Evolutionary conservation across 2,888 invertebrate species (phyloP).

Genomic region (Chalcis sispes): DNA sequence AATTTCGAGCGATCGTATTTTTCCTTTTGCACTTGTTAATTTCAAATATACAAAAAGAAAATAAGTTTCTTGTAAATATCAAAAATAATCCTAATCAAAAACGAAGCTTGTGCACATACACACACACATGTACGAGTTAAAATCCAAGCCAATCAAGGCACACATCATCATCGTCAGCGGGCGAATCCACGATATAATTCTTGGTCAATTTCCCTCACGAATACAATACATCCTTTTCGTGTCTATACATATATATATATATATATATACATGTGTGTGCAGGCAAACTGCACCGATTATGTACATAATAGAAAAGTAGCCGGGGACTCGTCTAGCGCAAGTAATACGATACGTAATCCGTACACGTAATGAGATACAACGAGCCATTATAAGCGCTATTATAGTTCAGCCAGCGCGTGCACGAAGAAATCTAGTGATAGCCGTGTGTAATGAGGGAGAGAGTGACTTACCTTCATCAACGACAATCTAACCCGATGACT

Average conservation of each 20-base stretch:
- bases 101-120: no score
- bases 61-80: no score
- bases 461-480: conserved; percentile 17
- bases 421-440: no score
- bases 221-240: not conserved
- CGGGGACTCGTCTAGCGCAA: not conserved
- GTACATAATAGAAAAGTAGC: conserved; percentile 26
- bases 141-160: not conserved
- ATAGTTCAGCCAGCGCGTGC: no score
- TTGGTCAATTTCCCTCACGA: not conserved
- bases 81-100: no score
- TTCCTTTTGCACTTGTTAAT: no score
- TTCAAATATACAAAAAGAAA: no score
- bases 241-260: no score
- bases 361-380: conserved; percentile 27
- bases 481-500: not conserved
- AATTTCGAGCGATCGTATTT: no score
- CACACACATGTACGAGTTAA: no score
- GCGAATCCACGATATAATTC: not conserved
- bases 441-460: not conserved
- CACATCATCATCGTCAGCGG: not conserved
- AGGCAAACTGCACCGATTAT: no score
- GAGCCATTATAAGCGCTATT: conserved; percentile 26
- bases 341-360: conserved; percentile 37
- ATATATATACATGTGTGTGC: not conserved